phyloP scores from a whole-genome alignment of 2,888 invertebrate species.

The Synanthedon vespiformis region DNA sequence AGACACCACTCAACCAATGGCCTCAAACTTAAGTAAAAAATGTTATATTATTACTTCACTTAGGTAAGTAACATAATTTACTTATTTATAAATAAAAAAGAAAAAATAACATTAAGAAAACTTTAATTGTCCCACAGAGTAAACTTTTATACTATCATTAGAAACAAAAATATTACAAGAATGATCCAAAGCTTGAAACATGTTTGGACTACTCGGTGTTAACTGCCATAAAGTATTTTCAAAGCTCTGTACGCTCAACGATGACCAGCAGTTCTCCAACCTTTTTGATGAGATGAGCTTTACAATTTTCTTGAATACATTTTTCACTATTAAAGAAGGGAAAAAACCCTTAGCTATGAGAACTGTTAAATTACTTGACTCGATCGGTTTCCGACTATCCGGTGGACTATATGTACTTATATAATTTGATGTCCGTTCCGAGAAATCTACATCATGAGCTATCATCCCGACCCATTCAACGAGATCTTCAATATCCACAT shows the following conservation, averaged over 20 bases:
- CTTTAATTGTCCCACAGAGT: slow-evolving; percentile 50
- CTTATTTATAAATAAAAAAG: background rate
- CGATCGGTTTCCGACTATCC: slow-evolving; percentile 29
- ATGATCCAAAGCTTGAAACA: slow-evolving; percentile 48
- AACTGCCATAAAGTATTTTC: slow-evolving; percentile 48
- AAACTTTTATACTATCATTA: slow-evolving; percentile 20
- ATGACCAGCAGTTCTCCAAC: slow-evolving; percentile 38
- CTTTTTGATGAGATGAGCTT: slow-evolving; percentile 30
- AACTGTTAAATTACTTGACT: slow-evolving; percentile 38
- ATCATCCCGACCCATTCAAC: slow-evolving; percentile 58
- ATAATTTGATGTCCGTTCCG: slow-evolving; percentile 29
- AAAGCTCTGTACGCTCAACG: slow-evolving; percentile 43
- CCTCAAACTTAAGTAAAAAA: too few relatives aligned
- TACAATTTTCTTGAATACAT: slow-evolving; percentile 25
- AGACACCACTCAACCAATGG: too few relatives aligned
- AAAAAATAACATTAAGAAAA: slow-evolving; percentile 31
- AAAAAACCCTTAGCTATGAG: slow-evolving; percentile 42
- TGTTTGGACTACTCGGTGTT: slow-evolving; percentile 25
- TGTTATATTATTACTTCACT: too few relatives aligned
- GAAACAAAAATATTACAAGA: slow-evolving; percentile 45
- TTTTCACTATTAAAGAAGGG: slow-evolving; percentile 25
- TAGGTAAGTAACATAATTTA: too few relatives aligned
- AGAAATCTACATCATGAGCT: slow-evolving; percentile 28
- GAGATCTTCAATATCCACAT: slow-evolving; percentile 41
- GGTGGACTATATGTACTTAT: slow-evolving; percentile 47